Evolutionary conservation across 2,888 invertebrate genomes (phyloP), one percentile per base, ranked within the genome.

Genomic region (Scaptomyza cyrtandrae): DNA sequence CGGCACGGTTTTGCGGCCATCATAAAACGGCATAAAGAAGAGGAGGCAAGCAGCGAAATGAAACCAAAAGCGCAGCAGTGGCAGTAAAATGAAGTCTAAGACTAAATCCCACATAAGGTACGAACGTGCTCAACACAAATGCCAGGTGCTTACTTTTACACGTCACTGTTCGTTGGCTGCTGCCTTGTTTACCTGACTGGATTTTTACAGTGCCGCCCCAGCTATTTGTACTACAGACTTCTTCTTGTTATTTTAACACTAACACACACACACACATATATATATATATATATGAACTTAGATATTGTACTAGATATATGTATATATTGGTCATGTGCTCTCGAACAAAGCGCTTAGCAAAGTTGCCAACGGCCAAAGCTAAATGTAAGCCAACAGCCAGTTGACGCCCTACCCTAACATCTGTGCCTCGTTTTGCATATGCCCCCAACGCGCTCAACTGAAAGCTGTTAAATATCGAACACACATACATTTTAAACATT

Each of bases 41-140:
- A 27, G 76, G 59, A 41, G 35, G 14, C 55, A 19, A 45, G 46
- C 67, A 61, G 62, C 69, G 74, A 78, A 85, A 82, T 78, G 82
- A 83, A 83, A 85, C 83, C 79, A 84, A 85, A 85, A 84, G 83
- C 83, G 80, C 83, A 85, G 80, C 71, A 44, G 4, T 9, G 14
- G 65, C 74, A 86, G 86, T 86, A 85, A 86, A 85, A 85, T 85
- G 84, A 85, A 83, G 85, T 86, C 86, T 86, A 86, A 85, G 80
- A 78, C 85, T 75, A 89, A 89, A 89, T 89, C 88, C 80, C 83
- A 83, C 71, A 85, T 88, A 88, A 88, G 89, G 78, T 86, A 78
- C 75, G 82, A 89, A 88, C 88, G 89, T 89, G 89, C 89, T 89
- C 81, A 80, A 80, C 88, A 83, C 83, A 85, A 89, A 89, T 88